Evolutionary conservation across 2,797 vertebrate species (phyloP).

Genomic region (Gymnocypris eckloni): DNA sequence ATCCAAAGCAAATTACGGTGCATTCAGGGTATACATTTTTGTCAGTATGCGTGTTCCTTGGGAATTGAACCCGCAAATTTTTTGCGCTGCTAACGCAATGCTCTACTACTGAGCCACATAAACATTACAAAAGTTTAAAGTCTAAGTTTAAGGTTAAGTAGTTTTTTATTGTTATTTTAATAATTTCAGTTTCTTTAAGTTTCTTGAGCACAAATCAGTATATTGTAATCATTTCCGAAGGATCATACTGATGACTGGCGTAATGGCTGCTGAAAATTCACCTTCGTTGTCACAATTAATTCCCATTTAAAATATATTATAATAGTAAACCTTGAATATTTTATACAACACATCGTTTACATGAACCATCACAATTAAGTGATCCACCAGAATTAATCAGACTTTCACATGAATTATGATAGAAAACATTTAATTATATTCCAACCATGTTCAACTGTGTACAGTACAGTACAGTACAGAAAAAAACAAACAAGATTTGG

Average conservation of each 20-base stretch:
- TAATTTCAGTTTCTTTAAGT: too few relatives aligned
- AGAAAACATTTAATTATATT: background rate
- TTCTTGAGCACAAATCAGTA: too few relatives aligned
- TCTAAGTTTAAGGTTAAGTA: too few relatives aligned
- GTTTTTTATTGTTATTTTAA: too few relatives aligned
- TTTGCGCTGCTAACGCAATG: too few relatives aligned
- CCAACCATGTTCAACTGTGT: too few relatives aligned
- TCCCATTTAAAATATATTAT: background rate
- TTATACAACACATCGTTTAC: background rate
- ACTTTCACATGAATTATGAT: background rate
- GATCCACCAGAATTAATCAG: background rate
- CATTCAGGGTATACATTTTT: too few relatives aligned
- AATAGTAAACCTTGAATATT: background rate
- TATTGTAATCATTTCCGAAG: background rate
- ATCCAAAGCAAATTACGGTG: too few relatives aligned
- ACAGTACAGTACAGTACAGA: background rate
- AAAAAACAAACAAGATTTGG: background rate
- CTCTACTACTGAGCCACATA: too few relatives aligned
- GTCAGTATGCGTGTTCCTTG: too few relatives aligned
- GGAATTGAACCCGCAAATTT: too few relatives aligned
- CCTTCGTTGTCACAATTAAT: background rate
- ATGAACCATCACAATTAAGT: background rate
- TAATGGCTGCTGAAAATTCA: background rate
- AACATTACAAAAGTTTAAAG: too few relatives aligned
- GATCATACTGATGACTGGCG: background rate